These are phyloP conservation scores for Cataglyphis cursor DNA, from an alignment of 2,888 invertebrate species.

Conservation along the genomic window DNA sequence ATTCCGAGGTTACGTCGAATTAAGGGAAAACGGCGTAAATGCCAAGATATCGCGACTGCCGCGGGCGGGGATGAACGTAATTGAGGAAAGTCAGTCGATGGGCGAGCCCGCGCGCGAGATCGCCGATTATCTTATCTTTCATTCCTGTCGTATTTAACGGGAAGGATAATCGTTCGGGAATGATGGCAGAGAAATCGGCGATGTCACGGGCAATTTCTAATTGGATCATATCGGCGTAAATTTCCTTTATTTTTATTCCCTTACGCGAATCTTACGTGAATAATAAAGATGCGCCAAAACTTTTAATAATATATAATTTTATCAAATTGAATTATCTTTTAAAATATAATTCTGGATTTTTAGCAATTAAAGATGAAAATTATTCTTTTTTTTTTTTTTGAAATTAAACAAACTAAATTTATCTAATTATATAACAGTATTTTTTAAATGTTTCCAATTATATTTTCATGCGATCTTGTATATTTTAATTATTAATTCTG, in stretches of 20 bases:
- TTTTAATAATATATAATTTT: neutral
- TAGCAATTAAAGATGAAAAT: neutral
- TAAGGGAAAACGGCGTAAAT: constrained; percentile 48
- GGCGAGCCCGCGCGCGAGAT: constrained; percentile 16
- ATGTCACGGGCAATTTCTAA: constrained; percentile 2
- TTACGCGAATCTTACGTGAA: neutral
- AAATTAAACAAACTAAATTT: neutral
- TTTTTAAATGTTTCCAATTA: neutral
- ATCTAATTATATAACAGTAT: neutral
- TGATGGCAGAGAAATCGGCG: constrained; percentile 18
- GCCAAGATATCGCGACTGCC: constrained; percentile 49
- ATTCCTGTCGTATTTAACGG: constrained; percentile 33
- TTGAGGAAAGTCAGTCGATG: constrained; percentile 53
- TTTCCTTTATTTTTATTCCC: neutral
- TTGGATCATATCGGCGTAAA: constrained; percentile 12
- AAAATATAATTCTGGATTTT: neutral
- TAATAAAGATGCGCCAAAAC: neutral
- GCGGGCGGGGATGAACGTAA: constrained; percentile 58
- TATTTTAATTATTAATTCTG: neutral
- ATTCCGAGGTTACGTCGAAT: constrained; percentile 65
- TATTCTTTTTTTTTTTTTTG: neutral
- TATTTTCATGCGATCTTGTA: neutral
- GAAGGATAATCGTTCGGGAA: constrained; percentile 13
- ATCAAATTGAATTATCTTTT: neutral
- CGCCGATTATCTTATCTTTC: constrained; percentile 43